Evolutionary conservation across 2,888 invertebrate species (phyloP).

Genomic region (Azorinus chamasolen): DNA sequence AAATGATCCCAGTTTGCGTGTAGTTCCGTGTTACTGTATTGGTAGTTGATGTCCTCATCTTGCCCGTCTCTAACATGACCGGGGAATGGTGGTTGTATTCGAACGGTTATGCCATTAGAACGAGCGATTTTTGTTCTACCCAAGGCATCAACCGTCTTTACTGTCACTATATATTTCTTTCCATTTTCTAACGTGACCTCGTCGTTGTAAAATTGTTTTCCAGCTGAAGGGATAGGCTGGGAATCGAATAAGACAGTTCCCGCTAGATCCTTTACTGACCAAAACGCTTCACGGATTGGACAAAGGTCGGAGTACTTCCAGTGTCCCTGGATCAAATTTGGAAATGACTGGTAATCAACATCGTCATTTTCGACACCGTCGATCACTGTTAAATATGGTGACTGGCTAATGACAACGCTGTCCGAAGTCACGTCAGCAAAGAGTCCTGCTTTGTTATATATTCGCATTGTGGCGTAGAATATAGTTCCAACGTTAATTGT

Average conservation of each 20-base stretch:
- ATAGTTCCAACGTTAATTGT: constrained; percentile 29
- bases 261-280: constrained; percentile 63
- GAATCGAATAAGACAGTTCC: constrained; percentile 63
- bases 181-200: constrained; percentile 68
- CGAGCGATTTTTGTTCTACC: constrained; percentile 57
- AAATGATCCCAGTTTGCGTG: constrained; percentile 75
- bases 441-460: constrained; percentile 71
- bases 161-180: constrained; percentile 67
- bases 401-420: constrained; percentile 68
- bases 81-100: constrained; percentile 72
- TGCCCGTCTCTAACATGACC: constrained; percentile 72
- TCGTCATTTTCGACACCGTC: constrained; percentile 62
- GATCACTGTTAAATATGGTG: constrained; percentile 48
- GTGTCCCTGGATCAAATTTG: constrained; percentile 65
- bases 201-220: constrained; percentile 64
- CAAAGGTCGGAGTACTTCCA: constrained; percentile 74
- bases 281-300: constrained; percentile 64
- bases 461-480: constrained; percentile 64
- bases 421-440: constrained; percentile 54
- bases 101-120: constrained; percentile 72
- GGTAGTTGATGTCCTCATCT: constrained; percentile 68
- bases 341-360: constrained; percentile 64
- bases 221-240: constrained; percentile 38
- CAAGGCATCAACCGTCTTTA: constrained; percentile 65
- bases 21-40: constrained; percentile 59